phyloP scores from a whole-genome alignment of 1,140 invertebrate genomes.

The Dermatophagoides farinae region DNA sequence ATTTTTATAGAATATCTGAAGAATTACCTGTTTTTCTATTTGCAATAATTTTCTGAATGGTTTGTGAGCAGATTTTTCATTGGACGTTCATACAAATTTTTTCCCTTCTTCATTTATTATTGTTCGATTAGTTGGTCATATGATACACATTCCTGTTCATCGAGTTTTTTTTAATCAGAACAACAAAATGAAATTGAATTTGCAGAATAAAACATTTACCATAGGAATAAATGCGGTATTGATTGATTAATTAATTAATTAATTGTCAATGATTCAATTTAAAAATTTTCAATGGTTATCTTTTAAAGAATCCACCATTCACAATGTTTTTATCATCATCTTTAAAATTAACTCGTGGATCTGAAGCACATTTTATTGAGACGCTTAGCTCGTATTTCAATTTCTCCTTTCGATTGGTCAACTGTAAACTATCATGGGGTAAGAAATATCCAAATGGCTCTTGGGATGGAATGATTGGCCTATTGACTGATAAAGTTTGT shows the following conservation, averaged over 20 bases:
- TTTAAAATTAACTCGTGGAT: neutral
- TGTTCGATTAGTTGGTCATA: neutral
- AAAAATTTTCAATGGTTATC: neutral
- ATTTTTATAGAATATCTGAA: too few relatives aligned
- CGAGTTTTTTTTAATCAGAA: neutral
- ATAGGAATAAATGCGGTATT: neutral
- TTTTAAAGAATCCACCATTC: neutral
- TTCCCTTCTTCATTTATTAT: neutral
- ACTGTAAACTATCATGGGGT: slow-evolving; percentile 4
- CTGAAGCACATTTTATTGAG: neutral
- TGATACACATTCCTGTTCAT: neutral
- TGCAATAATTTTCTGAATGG: neutral
- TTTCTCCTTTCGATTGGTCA: slow-evolving; percentile 1
- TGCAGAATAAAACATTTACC: neutral
- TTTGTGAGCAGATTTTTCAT: neutral
- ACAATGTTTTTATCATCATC: neutral
- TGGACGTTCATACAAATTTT: neutral
- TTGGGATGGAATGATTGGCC: slow-evolving; percentile 7
- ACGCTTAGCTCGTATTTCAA: slow-evolving; percentile 1
- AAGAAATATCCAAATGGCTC: neutral
- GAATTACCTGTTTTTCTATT: neutral
- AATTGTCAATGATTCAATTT: neutral
- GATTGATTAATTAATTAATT: neutral
- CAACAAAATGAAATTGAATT: neutral
- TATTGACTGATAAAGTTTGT: neutral